A percentile compares a stretch with the other conserved stretches of the same genome.
phyloP scores from a whole-genome alignment of 2,888 invertebrate genomes.

The Plagodis pulveraria region DNA sequence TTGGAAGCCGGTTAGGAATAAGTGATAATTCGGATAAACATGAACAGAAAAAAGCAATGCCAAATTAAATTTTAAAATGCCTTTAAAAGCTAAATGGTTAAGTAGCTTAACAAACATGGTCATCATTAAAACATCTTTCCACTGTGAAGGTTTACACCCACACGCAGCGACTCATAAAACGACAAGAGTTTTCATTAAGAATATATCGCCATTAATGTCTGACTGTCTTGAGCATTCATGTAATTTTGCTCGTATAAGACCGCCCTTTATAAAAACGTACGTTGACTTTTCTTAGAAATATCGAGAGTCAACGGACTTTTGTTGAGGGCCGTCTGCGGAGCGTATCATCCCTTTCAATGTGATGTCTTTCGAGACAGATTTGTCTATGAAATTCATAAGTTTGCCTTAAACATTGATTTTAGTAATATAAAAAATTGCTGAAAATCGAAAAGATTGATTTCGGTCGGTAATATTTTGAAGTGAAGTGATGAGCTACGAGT shows the following conservation, averaged over 20 bases:
- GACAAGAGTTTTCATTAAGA: constrained; percentile 12
- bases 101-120: too few species aligned
- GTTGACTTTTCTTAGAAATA: constrained; percentile 5
- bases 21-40: too few species aligned
- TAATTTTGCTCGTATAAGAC: constrained; percentile 8
- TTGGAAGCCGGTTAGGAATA: too few species aligned
- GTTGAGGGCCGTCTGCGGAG: constrained; percentile 6
- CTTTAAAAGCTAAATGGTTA: too few species aligned
- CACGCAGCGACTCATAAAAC: constrained; percentile 7
- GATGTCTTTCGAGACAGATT: constrained; percentile 4
- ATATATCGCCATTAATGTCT: constrained; percentile 14
- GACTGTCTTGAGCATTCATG: constrained; percentile 11
- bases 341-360: constrained; percentile 1
- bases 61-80: too few species aligned
- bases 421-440: too few species aligned
- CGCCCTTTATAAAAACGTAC: constrained; percentile 19
- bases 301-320: constrained; percentile 10
- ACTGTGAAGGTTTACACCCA: constrained; percentile 1
- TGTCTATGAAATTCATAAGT: not conserved
- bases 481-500: too few species aligned
- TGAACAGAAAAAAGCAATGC: too few species aligned
- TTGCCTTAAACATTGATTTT: too few species aligned
- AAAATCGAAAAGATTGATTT: too few species aligned
- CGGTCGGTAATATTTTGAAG: too few species aligned
- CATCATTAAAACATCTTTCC: constrained; percentile 1